These are phyloP conservation scores for Marronus borbonicus DNA, from an alignment of 2,888 invertebrate genomes.

Conservation along the genomic window DNA sequence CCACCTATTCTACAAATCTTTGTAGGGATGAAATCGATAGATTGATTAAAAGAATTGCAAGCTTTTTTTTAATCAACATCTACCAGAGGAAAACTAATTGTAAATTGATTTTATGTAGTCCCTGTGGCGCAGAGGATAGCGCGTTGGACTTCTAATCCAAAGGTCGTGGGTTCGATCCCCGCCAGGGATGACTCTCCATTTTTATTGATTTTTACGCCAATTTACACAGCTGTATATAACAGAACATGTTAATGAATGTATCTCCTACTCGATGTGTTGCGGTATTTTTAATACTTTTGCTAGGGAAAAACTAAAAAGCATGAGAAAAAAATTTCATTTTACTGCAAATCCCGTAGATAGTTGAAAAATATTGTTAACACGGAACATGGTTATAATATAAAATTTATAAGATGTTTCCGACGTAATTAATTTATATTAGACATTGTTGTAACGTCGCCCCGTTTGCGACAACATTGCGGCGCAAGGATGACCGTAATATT, in stretches of 20 bases:
- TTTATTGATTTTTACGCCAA: too few relatives aligned
- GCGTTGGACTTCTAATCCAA: slow-evolving; percentile 93
- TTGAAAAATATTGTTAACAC: neutral
- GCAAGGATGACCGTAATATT: slow-evolving; percentile 46
- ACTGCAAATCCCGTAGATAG: too few relatives aligned
- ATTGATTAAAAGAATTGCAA: too few relatives aligned
- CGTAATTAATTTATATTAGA: slow-evolving; percentile 33
- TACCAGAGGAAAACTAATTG: slow-evolving; percentile 1
- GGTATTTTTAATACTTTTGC: too few relatives aligned
- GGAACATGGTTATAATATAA: slow-evolving; percentile 12
- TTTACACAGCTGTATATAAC: too few relatives aligned
- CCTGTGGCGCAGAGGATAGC: slow-evolving; percentile 92
- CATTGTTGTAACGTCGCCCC: slow-evolving; percentile 30
- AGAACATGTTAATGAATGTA: too few relatives aligned
- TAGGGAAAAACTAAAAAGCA: too few relatives aligned
- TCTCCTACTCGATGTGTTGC: too few relatives aligned
- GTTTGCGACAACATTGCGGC: slow-evolving; percentile 21
- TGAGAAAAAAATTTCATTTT: too few relatives aligned
- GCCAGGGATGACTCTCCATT: slow-evolving; percentile 77
- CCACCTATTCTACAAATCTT: too few relatives aligned
- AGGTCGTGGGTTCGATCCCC: slow-evolving; percentile 92
- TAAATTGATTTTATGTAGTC: slow-evolving; percentile 68
- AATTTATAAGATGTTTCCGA: slow-evolving; percentile 35
- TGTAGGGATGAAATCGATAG: too few relatives aligned
- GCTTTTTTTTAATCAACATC: too few relatives aligned